phyloP scores from a whole-genome alignment of 2,797 vertebrate genomes.

The Epinephelus awoara region DNA sequence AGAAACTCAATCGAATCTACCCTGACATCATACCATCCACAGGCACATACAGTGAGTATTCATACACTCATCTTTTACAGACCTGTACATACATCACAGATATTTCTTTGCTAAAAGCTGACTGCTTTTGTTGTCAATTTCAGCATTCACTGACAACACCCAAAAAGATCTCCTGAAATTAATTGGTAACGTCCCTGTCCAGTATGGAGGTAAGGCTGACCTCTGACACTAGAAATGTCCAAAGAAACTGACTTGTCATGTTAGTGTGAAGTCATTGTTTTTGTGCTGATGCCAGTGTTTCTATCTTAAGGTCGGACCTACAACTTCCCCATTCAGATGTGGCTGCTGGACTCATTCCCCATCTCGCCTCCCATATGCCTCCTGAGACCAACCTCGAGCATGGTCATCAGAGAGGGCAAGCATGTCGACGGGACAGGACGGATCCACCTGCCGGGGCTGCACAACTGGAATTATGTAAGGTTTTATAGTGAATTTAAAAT shows the following conservation, averaged over 20 bases:
- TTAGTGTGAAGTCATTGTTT: not conserved
- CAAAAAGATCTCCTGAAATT: conserved; percentile 95
- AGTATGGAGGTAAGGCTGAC: conserved; percentile 88
- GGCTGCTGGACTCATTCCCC: conserved; percentile 97
- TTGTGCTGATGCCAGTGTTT: conserved; percentile 6
- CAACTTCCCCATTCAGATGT: conserved; percentile 94
- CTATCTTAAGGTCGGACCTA: conserved; percentile 87
- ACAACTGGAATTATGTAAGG: conserved; percentile 95
- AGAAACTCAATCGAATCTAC: conserved; percentile 86
- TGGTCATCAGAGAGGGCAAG: conserved; percentile 93
- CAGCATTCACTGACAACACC: conserved; percentile 92
- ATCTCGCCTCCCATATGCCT: conserved; percentile 96
- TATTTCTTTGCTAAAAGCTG: not conserved
- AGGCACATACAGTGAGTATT: conserved; percentile 92
- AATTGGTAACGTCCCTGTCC: conserved; percentile 91
- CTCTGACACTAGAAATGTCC: not conserved
- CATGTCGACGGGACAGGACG: conserved; percentile 92
- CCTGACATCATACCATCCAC: conserved; percentile 87
- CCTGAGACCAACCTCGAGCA: conserved; percentile 92
- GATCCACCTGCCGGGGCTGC: conserved; percentile 92
- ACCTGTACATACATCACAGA: not conserved
- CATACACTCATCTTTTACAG: not conserved
- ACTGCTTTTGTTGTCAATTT: conserved; percentile 48
- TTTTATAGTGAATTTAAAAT: not conserved
- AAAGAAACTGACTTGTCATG: not conserved